Evolutionary conservation across 2,888 invertebrate species (phyloP).

Genomic region (Kuschelorhynchus macadamiae): DNA sequence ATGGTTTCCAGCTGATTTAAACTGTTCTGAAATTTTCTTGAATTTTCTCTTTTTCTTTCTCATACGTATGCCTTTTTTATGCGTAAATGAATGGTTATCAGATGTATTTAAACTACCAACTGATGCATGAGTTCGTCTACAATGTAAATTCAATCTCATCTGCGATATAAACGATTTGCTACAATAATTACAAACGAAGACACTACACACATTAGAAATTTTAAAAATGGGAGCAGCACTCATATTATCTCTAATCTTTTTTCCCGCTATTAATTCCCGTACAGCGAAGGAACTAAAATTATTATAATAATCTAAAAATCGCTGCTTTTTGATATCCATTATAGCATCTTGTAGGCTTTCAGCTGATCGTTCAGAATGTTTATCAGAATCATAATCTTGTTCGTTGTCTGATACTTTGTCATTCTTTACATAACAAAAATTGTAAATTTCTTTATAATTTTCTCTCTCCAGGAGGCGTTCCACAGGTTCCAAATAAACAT

Average conservation of each 20-base stretch:
- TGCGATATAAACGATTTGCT: conserved; percentile 13
- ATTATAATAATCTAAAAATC: conserved; percentile 22
- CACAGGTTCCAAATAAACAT: conserved; percentile 13
- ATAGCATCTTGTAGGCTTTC: background rate
- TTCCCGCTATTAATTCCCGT: conserved; percentile 18
- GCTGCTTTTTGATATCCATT: conserved; percentile 1
- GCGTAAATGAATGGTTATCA: too few relatives aligned
- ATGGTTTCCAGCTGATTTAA: too few relatives aligned
- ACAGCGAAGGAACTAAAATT: conserved; percentile 26
- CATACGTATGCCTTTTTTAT: too few relatives aligned
- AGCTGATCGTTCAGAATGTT: background rate
- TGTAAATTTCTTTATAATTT: conserved; percentile 17
- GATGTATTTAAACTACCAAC: too few relatives aligned
- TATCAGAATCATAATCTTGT: background rate
- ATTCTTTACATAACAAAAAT: conserved; percentile 13
- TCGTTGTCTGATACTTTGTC: background rate
- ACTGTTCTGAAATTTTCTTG: too few relatives aligned
- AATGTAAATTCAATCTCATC: conserved; percentile 4
- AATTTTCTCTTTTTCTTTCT: too few relatives aligned
- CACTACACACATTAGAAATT: conserved; percentile 14
- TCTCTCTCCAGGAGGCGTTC: conserved; percentile 7
- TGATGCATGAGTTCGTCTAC: conserved; percentile 3
- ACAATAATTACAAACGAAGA: conserved; percentile 22
- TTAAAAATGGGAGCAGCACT: conserved; percentile 15
- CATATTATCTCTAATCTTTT: conserved; percentile 14